Evolutionary conservation across 2,888 invertebrate species (phyloP).

Genomic region (Ariolimax columbianus): DNA sequence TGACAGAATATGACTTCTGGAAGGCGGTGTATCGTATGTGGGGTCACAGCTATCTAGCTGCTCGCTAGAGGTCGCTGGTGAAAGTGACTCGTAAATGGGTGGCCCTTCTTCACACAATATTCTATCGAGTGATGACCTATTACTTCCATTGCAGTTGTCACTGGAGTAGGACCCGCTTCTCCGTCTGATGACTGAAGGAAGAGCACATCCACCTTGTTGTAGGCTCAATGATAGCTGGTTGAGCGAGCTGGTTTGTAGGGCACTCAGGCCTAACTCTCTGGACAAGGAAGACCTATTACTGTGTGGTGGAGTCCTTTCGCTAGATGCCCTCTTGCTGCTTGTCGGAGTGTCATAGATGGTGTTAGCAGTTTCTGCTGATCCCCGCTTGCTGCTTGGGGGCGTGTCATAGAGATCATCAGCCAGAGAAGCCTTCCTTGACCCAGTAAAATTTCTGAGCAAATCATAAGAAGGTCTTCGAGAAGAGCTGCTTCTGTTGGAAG

Average conservation of each 20-base stretch:
- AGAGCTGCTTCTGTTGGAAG: constrained; percentile 33
- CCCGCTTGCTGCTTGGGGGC: constrained; percentile 37
- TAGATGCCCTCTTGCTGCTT: constrained; percentile 55
- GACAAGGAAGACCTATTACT: constrained; percentile 53
- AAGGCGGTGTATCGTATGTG: constrained; percentile 57
- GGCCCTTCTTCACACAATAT: constrained; percentile 53
- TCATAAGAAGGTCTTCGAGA: constrained; percentile 30
- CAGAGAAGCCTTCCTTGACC: constrained; percentile 37
- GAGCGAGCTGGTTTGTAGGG: not conserved
- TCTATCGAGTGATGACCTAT: constrained; percentile 54
- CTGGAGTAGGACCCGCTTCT: constrained; percentile 36
- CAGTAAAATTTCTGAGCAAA: not conserved
- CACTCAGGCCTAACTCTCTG: constrained; percentile 29
- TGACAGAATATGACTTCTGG: constrained; percentile 46
- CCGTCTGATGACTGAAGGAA: constrained; percentile 4
- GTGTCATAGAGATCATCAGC: constrained; percentile 50
- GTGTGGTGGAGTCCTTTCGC: constrained; percentile 54
- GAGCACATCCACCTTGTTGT: not conserved
- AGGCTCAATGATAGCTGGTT: constrained; percentile 25
- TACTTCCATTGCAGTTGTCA: constrained; percentile 53
- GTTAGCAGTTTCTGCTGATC: constrained; percentile 7
- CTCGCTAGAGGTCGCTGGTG: constrained; percentile 42
- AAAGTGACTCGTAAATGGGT: constrained; percentile 50
- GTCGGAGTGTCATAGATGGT: constrained; percentile 65
- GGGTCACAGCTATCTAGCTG: constrained; percentile 36